Evolutionary conservation across 2,888 invertebrate species (phyloP), one percentile per base, ranked within the genome.

Genomic region (Terebella lapidaria): DNA sequence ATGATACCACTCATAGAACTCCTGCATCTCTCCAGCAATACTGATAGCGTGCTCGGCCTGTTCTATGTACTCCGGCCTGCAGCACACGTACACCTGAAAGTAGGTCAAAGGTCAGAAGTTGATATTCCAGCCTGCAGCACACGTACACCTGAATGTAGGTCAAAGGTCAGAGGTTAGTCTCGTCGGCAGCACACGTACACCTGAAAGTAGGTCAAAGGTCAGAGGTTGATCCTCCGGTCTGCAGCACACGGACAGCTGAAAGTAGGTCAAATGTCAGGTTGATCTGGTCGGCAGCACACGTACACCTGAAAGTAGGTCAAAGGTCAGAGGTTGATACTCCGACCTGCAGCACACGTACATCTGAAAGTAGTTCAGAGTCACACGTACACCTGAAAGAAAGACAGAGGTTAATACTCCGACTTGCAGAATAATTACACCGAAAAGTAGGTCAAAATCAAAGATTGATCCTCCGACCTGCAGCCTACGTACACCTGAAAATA

Each of bases 1-100:
- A 80, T 94, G 95, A 75, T 92, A 91, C 18, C 87, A 81, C 57
- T 92, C 89, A 75, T 91, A 94, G 77, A 86, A 90, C 67, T 90
- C 87, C 20, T 87, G 75, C 5, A 87, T 81, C 60, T 84, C 83
- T 0, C 85, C 84, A 0, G 85, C 86, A 10, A 86, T 84, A 0
- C 81, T 77, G 1, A 85, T 74, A 0, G 88, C 86, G 66, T 85
- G 82, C 1, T 86, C 82, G 0, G 89, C 88, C 82, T 91, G 91
- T 58, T 87, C 83, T 35, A 35, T 35, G 42, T 35, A 35, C n/a
- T 35, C 42, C 3, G 80, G 79, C 51, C 82, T 69, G 2, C 83
- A 78, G 76, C 81, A 84, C 0, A 84, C 84, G 5, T 86, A 84
- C 63, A 82, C 78, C 81, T 83, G 65, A 2, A 67, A 54, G 42